Evolutionary conservation across 2,113 vertebrate species (phyloP), one percentile per base, ranked within the genome.

Genomic region (Cairina moschata): DNA sequence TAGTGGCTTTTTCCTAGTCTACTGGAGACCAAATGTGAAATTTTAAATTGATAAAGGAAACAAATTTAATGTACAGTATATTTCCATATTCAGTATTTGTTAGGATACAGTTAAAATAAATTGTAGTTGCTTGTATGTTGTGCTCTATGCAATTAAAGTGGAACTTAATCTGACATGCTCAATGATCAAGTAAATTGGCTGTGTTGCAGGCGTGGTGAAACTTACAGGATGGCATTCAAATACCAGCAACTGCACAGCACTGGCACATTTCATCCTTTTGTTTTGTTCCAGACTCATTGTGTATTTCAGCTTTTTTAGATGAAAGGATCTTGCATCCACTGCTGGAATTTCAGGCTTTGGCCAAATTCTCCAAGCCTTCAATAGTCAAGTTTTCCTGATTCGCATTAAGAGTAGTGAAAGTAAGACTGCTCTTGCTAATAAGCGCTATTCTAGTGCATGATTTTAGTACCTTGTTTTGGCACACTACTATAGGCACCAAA

Each of bases 201-300:
- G 82, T 86, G 79, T 44, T 73, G 65, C 80, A 80, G 75, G 21
- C 17, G 65, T 52, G 72, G 21, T 55, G 83, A 77, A 76, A 36
- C 23, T 25, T 26, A 17, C 67, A 78, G 40, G 81, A 23, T 32
- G 60, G 72, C 21, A 44, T 77, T 83, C 82, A 88, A 17, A 67
- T 95, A 96, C 93, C 94, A 95, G 93, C 96, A 92, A 5, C 71
- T 75, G 88, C 54, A 50, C 71, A 94, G 80, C 73, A 92, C 80
- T 91, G 91, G 92, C 83, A 76, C 67, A 26, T 87, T 83, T 66
- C 79, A 91, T 50, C 58, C 59, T 58, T 79, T 79, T 77, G 31
- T 34, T 88, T 86, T 65, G 82, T 79, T 72, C 34, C 77, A 76
- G 76, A 60, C 40, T 56, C 28, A 15, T 58, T 4, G 1, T 29